Evolutionary conservation across 2,888 invertebrate species (phyloP).

Genomic region (Aquatica leii): DNA sequence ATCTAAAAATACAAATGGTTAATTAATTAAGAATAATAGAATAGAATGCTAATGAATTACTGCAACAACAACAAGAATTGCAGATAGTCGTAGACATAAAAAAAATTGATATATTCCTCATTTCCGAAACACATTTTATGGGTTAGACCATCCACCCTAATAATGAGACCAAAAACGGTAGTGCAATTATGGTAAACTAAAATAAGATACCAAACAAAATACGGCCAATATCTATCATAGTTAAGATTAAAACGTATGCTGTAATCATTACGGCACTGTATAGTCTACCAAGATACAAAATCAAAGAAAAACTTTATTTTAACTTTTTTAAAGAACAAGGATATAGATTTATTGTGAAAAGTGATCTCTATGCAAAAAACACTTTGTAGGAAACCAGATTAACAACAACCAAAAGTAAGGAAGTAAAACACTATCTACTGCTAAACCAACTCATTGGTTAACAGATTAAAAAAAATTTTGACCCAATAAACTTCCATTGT

Average conservation of each 20-base stretch:
- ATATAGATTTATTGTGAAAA: neutral
- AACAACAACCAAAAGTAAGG: neutral
- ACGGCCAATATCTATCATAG: too few species aligned
- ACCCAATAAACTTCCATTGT: neutral
- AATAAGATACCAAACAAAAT: too few species aligned
- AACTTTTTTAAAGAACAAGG: neutral
- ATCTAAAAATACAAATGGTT: too few species aligned
- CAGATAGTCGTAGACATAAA: too few species aligned
- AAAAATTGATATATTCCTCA: too few species aligned
- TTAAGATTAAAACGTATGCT: neutral
- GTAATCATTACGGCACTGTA: neutral
- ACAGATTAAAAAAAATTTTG: neutral
- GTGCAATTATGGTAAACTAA: too few species aligned
- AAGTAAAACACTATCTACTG: neutral
- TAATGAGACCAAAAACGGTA: too few species aligned
- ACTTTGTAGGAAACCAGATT: neutral
- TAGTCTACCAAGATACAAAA: neutral
- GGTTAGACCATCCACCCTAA: too few species aligned
- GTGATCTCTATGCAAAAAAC: neutral
- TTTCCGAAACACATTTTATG: too few species aligned
- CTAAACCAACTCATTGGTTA: neutral
- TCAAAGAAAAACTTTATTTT: neutral
- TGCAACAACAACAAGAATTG: too few species aligned
- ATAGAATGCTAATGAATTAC: too few species aligned
- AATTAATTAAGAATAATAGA: too few species aligned